phyloP scores from a whole-genome alignment of 2,888 invertebrate genomes.

The Melieria crassipennis region DNA sequence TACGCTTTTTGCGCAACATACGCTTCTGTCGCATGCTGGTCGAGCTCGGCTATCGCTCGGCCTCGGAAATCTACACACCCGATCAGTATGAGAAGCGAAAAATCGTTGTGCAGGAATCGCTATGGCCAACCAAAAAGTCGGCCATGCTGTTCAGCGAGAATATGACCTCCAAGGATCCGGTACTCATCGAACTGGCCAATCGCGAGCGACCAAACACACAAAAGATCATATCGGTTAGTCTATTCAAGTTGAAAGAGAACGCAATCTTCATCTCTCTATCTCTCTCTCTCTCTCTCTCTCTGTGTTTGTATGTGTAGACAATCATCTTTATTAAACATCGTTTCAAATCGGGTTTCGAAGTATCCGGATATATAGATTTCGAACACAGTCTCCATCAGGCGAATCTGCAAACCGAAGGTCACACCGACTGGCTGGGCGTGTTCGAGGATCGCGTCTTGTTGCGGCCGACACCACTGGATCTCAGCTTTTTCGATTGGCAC shows the following conservation, averaged over 20 bases:
- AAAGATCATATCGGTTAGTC: conserved; percentile 74
- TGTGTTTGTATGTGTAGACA: conserved; percentile 68
- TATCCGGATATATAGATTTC: conserved; percentile 88
- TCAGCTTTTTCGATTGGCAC: conserved; percentile 79
- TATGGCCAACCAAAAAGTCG: conserved; percentile 72
- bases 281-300: neutral
- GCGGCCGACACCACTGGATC: conserved; percentile 75
- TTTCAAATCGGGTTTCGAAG: conserved; percentile 77
- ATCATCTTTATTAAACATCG: conserved; percentile 81
- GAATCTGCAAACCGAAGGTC: conserved; percentile 41
- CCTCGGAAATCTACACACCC: conserved; percentile 73
- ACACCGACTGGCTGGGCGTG: conserved; percentile 79
- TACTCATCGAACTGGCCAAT: conserved; percentile 75
- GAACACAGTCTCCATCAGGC: conserved; percentile 56
- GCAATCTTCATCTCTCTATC: neutral
- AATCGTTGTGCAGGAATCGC: conserved; percentile 69
- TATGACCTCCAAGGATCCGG: conserved; percentile 68
- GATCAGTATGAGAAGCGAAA: conserved; percentile 72
- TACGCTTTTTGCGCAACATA: conserved; percentile 78
- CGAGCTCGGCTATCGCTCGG: conserved; percentile 78
- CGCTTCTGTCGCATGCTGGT: conserved; percentile 76
- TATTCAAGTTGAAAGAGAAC: too few relatives aligned
- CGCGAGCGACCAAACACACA: conserved; percentile 80
- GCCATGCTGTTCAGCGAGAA: conserved; percentile 73
- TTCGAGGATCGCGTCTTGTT: conserved; percentile 74